These are phyloP conservation scores for Tychaedon coryphoeus DNA, from an alignment of 2,113 vertebrate species.

Conservation along the genomic window DNA sequence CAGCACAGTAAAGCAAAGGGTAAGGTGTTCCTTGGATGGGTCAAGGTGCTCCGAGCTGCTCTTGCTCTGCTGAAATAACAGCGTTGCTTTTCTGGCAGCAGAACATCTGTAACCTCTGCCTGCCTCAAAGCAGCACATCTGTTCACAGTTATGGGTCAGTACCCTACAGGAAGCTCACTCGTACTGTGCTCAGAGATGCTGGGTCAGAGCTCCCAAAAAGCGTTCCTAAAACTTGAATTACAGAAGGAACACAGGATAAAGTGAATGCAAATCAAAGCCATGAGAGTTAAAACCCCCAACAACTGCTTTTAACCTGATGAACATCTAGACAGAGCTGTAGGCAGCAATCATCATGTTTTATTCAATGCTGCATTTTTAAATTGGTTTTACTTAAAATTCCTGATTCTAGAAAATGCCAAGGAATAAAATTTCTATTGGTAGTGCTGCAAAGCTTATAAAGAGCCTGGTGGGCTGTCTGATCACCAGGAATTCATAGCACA, in stretches of 20 bases:
- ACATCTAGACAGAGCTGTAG: neutral
- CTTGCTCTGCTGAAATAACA: constrained; percentile 54
- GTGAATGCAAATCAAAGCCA: constrained; percentile 28
- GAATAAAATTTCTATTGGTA: neutral
- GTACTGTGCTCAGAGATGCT: neutral
- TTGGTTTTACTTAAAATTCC: neutral
- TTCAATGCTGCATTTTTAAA: neutral
- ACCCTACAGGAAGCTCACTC: constrained; percentile 38
- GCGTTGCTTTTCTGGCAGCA: constrained; percentile 54
- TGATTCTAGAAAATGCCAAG: neutral
- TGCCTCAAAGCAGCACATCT: constrained; percentile 64
- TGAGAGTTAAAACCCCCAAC: constrained; percentile 6
- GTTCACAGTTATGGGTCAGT: constrained; percentile 71
- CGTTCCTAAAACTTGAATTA: constrained; percentile 13
- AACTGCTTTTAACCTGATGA: constrained; percentile 10
- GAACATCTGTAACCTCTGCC: constrained; percentile 55
- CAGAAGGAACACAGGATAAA: constrained; percentile 46
- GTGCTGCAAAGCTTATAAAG: neutral
- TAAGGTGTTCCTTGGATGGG: constrained; percentile 75
- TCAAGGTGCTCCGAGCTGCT: constrained; percentile 76
- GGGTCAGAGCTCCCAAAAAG: constrained; percentile 32
- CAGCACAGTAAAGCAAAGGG: constrained; percentile 65
- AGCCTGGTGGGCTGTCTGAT: neutral
- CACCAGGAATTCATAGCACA: neutral
- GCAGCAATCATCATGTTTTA: neutral